Conservation (phyloP, 2,797 vertebrate genomes). For the Rhinella marina region DNA sequence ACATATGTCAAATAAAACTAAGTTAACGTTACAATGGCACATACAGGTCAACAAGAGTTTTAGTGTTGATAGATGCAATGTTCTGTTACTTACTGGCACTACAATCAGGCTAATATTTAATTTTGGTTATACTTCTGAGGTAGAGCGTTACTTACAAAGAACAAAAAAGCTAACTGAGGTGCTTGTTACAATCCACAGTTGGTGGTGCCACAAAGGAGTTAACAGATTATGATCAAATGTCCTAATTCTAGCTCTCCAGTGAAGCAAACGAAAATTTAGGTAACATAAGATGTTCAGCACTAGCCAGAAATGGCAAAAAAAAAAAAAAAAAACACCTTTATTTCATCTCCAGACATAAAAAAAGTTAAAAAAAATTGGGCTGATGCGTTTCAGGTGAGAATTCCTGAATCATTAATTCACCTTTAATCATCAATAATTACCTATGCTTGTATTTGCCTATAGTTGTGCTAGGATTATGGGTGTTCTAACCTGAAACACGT, state of each 20-base stretch:
- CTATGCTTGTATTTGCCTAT: too few relatives aligned
- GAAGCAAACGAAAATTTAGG: neutral
- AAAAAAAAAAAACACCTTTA: too few relatives aligned
- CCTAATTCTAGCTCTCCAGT: neutral
- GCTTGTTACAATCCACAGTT: neutral
- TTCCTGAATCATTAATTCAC: too few relatives aligned
- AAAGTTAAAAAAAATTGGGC: too few relatives aligned
- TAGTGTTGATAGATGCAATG: constrained; percentile 13
- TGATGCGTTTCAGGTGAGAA: too few relatives aligned
- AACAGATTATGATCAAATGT: neutral
- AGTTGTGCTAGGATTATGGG: too few relatives aligned
- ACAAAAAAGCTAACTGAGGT: neutral
- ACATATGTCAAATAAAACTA: neutral
- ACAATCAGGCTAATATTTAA: neutral
- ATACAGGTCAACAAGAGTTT: neutral
- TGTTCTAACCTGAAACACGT: too few relatives aligned
- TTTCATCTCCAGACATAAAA: too few relatives aligned
- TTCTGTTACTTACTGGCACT: neutral
- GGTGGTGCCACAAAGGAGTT: neutral
- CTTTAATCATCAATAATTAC: too few relatives aligned
- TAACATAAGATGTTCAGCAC: too few relatives aligned
- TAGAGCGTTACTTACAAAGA: constrained; percentile 30
- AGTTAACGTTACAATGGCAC: neutral
- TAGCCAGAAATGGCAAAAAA: too few relatives aligned
- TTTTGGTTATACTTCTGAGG: constrained; percentile 26